Evolutionary conservation across 2,797 vertebrate species (phyloP), one percentile per base, ranked within the genome.

Genomic region (Tokudaia muenninki): DNA sequence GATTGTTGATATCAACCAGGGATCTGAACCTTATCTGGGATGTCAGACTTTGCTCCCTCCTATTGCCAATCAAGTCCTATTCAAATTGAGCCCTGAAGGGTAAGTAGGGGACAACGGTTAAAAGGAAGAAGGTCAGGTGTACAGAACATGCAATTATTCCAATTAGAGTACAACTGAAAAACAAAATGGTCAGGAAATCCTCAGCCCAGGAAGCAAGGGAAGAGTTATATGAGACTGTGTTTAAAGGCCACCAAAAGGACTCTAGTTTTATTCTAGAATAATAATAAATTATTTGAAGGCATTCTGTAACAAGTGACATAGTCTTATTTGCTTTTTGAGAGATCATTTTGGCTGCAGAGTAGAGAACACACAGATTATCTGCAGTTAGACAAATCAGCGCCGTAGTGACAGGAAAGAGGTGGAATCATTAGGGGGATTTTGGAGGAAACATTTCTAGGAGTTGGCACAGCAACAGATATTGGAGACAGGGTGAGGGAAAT

Each of bases 61-160:
- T 8, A 11, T 21, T 41, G n/a, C 34, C 8, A 26, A 14, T 13
- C 34, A 94, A 65, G 52, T 83, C 37, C 41, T 90, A 87, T 37
- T 78, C 57, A 90, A 88, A 65, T 7, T 37, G 37, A 72, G 74
- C 86, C 65, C 31, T 80, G 84, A 90, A 89, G 44, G 24, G 72
- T n/a, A 16, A 93, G 80, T 96, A 90, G 97, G n/a, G 61, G 90
- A 83, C 57, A 97, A 77, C 7, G 8, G 37, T 87, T 65, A 88
- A 77, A 90, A 92, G 34, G n/a, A 50, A 87, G 61, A 97, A 78
- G 24, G 21, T 41, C 24, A 78, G n/a, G 10, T 86, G 31, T 81
- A 93, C 31, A 90, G 34, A 88, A 14, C 31, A 24, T 70, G 47
- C 72, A 80, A 47, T 59, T 90, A 14, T 78, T 93, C 81, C 31